Percentiles rank a stretch among this genome's conserved stretches.
These are phyloP conservation scores for Serranochromis macrocephalus DNA, from an alignment of 2,113 vertebrate species.

Conservation along the genomic window DNA sequence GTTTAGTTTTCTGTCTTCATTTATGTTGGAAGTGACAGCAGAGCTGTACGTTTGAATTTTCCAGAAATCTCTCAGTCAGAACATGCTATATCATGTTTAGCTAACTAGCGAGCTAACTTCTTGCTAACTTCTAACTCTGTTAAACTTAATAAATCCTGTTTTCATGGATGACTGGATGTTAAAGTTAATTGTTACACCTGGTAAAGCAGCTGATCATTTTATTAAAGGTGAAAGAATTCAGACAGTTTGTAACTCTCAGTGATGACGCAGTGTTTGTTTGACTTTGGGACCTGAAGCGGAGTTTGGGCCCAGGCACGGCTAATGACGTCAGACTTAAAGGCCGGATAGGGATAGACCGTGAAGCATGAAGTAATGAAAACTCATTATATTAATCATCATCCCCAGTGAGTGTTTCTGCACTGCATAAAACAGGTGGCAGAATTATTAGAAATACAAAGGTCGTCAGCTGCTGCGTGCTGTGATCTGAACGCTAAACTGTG, in stretches of 20 bases:
- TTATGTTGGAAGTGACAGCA: too few species aligned
- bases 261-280: accelerated
- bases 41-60: too few species aligned
- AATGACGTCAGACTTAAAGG: not conserved
- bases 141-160: too few species aligned
- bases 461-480: not conserved
- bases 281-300: not conserved
- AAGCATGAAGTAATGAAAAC: not conserved
- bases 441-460: not conserved
- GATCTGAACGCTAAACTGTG: not conserved
- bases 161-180: too few species aligned
- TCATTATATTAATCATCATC: not conserved
- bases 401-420: not conserved
- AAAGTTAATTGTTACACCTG: too few species aligned
- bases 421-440: not conserved
- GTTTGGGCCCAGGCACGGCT: not conserved
- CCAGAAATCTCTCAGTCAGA: too few species aligned
- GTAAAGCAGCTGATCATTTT: not conserved
- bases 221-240: not conserved
- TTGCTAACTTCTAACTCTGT: not conserved
- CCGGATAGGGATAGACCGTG: not conserved
- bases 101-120: not conserved
- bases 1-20: too few species aligned
- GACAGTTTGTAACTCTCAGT: not conserved
- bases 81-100: too few species aligned